These are phyloP conservation scores for Heterochromis multidens DNA, from an alignment of 2,113 vertebrate species.

Conservation along the genomic window DNA sequence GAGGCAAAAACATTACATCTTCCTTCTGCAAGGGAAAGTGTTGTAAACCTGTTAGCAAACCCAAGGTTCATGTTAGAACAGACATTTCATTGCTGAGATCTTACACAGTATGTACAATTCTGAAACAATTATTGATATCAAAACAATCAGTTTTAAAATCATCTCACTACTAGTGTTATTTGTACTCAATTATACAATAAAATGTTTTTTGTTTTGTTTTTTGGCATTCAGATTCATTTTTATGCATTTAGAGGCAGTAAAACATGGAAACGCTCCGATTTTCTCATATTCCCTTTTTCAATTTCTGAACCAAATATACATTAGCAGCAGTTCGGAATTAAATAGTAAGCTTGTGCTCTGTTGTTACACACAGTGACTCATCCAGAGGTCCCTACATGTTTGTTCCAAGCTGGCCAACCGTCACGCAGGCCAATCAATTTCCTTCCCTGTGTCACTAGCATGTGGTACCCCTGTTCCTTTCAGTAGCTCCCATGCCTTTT, in stretches of 20 bases:
- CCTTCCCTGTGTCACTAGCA: neutral
- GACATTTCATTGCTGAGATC: conserved; percentile 22
- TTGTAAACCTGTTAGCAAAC: conserved; percentile 44
- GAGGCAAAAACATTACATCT: conserved; percentile 30
- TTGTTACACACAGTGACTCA: conserved; percentile 34
- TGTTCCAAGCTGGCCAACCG: conserved; percentile 8
- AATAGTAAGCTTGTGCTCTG: conserved; percentile 51
- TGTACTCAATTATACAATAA: conserved; percentile 68
- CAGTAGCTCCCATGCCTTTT: neutral
- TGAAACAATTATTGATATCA: conserved; percentile 60
- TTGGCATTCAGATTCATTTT: conserved; percentile 70
- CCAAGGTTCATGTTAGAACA: conserved; percentile 14
- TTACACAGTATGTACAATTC: conserved; percentile 64
- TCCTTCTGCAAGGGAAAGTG: conserved; percentile 26
- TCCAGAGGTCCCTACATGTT: conserved; percentile 22
- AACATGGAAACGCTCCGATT: conserved; percentile 42
- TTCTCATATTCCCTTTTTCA: conserved; percentile 69
- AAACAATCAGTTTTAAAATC: conserved; percentile 67
- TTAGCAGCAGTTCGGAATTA: conserved; percentile 65
- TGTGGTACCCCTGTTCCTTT: conserved; percentile 2
- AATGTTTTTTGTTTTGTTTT: conserved; percentile 51
- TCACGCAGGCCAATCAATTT: neutral
- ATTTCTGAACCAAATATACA: conserved; percentile 62
- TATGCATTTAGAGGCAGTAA: conserved; percentile 48
- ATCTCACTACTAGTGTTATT: conserved; percentile 52